Base-by-base conservation (phyloP, 2,888 invertebrate species). In the Hyposoter didymator region DNA sequence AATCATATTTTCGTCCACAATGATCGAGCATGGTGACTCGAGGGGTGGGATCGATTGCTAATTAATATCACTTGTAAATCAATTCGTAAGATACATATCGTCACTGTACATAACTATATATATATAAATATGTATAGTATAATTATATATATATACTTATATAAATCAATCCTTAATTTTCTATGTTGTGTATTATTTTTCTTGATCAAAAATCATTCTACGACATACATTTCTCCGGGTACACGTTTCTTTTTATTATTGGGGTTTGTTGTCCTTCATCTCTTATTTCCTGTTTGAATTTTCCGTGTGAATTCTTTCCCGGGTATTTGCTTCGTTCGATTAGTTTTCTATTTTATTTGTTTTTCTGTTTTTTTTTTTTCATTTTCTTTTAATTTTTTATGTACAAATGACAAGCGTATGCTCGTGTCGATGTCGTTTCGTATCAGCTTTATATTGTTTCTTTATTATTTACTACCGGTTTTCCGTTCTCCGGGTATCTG, bases 351-450 rank as follows among this genome's bases (percentile, higher is more conserved):
- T 39, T 39, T 39, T 39, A 39, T 39, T 0, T 39, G 8, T 59
- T 28, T 59, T 28, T 6, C 14, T 59, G 75, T 43, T 69, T 28
- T 28, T 66, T 39, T 84, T 5, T 8, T 22, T 14, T 47, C 17
- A 4, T 84, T 35, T 73, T 12, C 35, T 52, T 47, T 82, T 67
- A 84, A 82, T 47, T 52, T 47, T 82, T 67, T 85, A 82, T 85
- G 59, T 85, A 85, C 84, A 85, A 82, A 78, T 85, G 78, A 78
- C 69, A 82, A 82, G 72, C 67, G 49, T n/a, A 78, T 62, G 80
- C 80, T 69, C 81, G 74, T 70, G 45, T 83, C 81, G 82, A 84
- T 85, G 75, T 82, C 49, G 32, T 43, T 22, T 79, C 72, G 22
- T 45, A 28, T 12, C 17, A 43, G 28, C 47, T 43, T 22, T 22